Conservation (phyloP, 2,797 vertebrate species). For the Aselliscus stoliczkanus region DNA sequence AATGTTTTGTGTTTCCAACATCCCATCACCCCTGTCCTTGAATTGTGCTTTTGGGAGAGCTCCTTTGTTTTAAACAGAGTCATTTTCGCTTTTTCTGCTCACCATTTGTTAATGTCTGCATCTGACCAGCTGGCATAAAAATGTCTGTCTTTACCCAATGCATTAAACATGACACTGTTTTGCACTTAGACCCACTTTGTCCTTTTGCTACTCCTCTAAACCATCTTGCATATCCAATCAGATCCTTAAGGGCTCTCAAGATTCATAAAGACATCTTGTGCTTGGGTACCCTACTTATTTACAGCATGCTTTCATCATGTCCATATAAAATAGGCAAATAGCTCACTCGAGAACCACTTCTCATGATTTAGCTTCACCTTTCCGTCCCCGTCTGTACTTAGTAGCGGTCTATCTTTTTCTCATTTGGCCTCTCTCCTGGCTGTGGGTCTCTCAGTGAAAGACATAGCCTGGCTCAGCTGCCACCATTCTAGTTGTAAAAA, state of each 20-base stretch:
- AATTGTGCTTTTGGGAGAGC: neutral
- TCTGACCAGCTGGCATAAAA: neutral
- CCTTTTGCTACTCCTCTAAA: neutral
- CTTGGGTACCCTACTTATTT: constrained; percentile 18
- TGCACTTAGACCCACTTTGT: constrained; percentile 7
- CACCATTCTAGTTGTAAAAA: neutral
- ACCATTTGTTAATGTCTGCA: neutral
- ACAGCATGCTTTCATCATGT: neutral
- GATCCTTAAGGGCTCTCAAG: constrained; percentile 41
- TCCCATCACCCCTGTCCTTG: neutral
- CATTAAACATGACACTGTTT: constrained; percentile 42
- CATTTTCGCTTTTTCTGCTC: neutral
- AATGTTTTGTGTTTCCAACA: neutral
- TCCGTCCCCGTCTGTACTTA: neutral
- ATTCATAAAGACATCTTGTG: neutral
- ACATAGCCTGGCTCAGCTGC: neutral
- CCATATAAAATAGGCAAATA: constrained; percentile 21
- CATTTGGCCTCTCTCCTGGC: neutral
- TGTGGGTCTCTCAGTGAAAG: neutral
- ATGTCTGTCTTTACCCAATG: neutral
- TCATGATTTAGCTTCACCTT: constrained; percentile 38
- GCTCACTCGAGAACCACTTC: neutral
- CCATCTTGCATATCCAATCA: neutral
- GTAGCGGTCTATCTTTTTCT: neutral
- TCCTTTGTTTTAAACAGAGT: neutral